phyloP scores from a whole-genome alignment of 1,140 invertebrate species.

The Aradophagus sp. region DNA sequence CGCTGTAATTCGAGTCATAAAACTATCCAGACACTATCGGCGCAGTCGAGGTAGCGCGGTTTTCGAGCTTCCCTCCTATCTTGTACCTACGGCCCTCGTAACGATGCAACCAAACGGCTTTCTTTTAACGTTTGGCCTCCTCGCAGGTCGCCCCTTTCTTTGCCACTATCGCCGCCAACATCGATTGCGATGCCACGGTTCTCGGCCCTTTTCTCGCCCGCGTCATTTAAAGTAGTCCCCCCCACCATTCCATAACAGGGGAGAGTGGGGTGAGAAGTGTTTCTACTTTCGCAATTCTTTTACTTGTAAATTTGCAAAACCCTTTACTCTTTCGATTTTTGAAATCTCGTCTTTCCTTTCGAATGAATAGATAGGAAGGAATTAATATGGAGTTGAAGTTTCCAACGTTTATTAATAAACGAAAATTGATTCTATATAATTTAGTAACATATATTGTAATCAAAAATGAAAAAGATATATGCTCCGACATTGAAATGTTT shows the following conservation, averaged over 20 bases:
- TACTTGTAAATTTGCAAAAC: too few species aligned
- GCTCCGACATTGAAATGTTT: too few species aligned
- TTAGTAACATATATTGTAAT: too few species aligned
- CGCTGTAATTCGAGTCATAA: constrained; percentile 43
- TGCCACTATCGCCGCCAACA: constrained; percentile 13
- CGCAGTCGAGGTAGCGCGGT: constrained; percentile 30
- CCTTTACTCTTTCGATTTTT: too few species aligned
- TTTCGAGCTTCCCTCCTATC: constrained; percentile 13
- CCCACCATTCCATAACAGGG: not conserved
- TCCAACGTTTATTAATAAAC: too few species aligned
- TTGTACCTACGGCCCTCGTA: constrained; percentile 18
- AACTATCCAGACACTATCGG: constrained; percentile 45
- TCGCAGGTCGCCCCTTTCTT: constrained; percentile 17
- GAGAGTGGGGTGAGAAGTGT: too few species aligned
- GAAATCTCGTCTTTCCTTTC: too few species aligned
- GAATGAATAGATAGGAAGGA: too few species aligned
- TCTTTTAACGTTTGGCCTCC: constrained; percentile 38
- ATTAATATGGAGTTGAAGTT: too few species aligned
- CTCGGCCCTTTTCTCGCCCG: constrained; percentile 34
- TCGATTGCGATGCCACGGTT: not conserved
- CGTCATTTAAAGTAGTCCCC: constrained; percentile 11
- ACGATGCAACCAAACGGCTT: constrained; percentile 45
- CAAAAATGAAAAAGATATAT: too few species aligned
- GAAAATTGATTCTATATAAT: too few species aligned
- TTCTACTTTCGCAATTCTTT: too few species aligned